Evolutionary conservation across 2,797 vertebrate genomes (phyloP), one percentile per base, ranked within the genome.

Genomic region (Rhyacichthys aspro): DNA sequence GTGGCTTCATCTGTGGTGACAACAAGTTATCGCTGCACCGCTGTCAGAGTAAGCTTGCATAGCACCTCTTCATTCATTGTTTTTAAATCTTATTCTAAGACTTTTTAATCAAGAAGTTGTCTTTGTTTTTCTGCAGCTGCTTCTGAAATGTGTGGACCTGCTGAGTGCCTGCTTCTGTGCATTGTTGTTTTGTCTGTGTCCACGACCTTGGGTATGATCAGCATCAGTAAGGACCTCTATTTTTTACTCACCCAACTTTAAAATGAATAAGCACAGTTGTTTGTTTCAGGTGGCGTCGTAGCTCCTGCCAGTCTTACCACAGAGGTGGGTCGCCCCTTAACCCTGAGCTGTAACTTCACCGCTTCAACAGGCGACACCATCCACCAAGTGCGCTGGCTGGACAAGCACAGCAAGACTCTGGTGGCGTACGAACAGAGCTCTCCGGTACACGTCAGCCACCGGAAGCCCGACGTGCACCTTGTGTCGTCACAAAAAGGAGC

Each of bases 361-460:
- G 57, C 28, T 3, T 23, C 11, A 7, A 0, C 17, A 0, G 63
- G 43, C 0, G 70, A 87, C 19, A 42, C 0, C 4, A 18, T 94
- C 44, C 66, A 32, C 47, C 91, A 93, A 41, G 92, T 93, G 37
- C 90, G 84, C 48, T 94, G 93, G 93, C 15, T 76, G 10, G 36
- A 87, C 67, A 5, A 1, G 8, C 18, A 36, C 32, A 32, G 55
- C 34, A 36, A 61, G 43, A 11, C 73, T 6, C 48, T 94, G 7
- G 78, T 92, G 62, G 71, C 86, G 0, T 93, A 93, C 36, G 6
- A 63, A 10, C 86, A 56, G 0, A 39, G 36, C 0, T 16, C 5
- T 11, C 55, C 79, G 0, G 5, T 52, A 10, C 54, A 0, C 2
- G 0, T 88, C 61, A 85, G 55, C 80, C 49, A 64, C 1, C 78